Conservation (phyloP, 2,888 invertebrate species). For the Mesorhabditis spiculigera region DNA sequence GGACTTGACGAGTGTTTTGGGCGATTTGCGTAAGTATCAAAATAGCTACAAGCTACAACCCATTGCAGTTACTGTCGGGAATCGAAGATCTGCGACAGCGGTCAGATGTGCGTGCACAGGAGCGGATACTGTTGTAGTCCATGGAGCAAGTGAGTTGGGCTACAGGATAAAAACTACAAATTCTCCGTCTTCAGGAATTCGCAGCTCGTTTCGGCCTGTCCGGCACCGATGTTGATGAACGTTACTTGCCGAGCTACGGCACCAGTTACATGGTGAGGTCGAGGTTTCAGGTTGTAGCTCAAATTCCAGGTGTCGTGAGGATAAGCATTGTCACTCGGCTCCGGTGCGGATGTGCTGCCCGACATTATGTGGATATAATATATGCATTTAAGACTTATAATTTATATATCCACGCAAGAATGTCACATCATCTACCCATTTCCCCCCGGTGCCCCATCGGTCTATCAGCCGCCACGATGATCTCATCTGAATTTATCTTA, state of each 20-base stretch:
- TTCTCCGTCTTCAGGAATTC: neutral
- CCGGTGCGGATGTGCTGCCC: neutral
- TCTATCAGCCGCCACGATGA: no score
- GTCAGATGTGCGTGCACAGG: neutral
- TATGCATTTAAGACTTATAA: neutral
- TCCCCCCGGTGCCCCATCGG: no score
- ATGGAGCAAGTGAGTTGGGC: slow-evolving; percentile 4
- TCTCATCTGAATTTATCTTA: no score
- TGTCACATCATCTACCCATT: no score
- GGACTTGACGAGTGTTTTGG: neutral
- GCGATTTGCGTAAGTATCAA: neutral
- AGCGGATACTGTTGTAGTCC: slow-evolving; percentile 2
- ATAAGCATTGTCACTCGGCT: slow-evolving; percentile 4
- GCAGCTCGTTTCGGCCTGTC: neutral
- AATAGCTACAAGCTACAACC: neutral
- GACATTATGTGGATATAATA: neutral
- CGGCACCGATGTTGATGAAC: neutral
- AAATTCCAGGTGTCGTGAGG: slow-evolving; percentile 1
- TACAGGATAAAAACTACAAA: neutral
- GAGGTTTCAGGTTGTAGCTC: neutral
- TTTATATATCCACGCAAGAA: no score
- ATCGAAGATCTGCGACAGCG: neutral
- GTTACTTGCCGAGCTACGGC: neutral
- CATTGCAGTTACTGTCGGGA: neutral
- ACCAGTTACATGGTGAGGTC: neutral